phyloP scores from a whole-genome alignment of 35 echinoderm and acorn worm species.

The Apostichopus japonicus region DNA sequence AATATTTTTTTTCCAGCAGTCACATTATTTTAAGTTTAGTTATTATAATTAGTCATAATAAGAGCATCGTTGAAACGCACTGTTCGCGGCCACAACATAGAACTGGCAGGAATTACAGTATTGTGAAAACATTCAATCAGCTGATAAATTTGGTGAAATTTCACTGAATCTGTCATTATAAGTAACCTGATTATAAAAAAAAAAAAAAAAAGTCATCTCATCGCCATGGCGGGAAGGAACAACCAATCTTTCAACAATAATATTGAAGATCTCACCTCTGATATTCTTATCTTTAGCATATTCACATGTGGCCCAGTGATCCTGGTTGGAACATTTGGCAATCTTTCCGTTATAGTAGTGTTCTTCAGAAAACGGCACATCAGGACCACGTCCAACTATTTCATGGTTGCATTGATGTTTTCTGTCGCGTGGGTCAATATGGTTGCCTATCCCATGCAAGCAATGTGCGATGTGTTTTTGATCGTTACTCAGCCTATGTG shows the following conservation, averaged over 20 bases:
- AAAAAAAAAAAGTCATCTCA: background rate
- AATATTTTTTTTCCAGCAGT: too few species aligned
- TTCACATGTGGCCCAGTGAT: background rate
- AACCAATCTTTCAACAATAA: background rate
- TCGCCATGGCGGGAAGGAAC: too few species aligned
- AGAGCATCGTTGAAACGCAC: too few species aligned
- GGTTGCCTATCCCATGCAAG: background rate
- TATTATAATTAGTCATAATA: too few species aligned
- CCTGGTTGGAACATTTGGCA: slow-evolving; percentile 9
- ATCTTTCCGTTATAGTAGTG: background rate
- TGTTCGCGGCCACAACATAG: too few species aligned
- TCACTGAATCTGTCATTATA: too few species aligned
- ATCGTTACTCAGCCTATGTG: background rate
- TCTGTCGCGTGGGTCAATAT: background rate
- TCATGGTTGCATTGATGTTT: slow-evolving; percentile 5
- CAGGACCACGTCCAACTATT: background rate
- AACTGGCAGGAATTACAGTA: too few species aligned
- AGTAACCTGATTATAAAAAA: too few species aligned
- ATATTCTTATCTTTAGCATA: background rate
- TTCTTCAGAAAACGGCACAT: background rate
- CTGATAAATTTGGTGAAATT: too few species aligned
- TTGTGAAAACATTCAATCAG: too few species aligned
- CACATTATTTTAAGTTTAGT: too few species aligned
- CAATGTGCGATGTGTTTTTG: background rate
- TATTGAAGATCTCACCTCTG: background rate